Base-by-base conservation (phyloP, 1,140 invertebrate genomes). In the Andrena cerasifolii region DNA sequence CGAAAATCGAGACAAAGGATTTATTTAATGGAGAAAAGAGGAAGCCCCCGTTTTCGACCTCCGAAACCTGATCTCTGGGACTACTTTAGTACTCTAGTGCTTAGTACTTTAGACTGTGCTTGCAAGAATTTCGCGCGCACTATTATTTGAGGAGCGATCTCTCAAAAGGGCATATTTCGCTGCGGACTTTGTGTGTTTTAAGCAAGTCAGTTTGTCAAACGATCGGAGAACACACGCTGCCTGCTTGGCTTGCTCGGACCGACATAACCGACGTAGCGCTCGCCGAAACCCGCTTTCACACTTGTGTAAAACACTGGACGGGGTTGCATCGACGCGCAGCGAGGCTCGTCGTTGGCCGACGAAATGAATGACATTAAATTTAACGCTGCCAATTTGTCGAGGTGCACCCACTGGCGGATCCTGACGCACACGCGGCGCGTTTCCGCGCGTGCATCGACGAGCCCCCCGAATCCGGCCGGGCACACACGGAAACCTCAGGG, bases 281-380 rank as follows among this genome's bases (percentile, higher is more conserved):
- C 7, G 45, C 47, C 4, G 18, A n/a, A 45, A 73, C 62, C 33
- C 31, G 45, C 3, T 67, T 47, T 24, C 45, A 24, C 45, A 24
- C 43, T 26, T 53, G 26, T 76, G 67, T 26, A 53, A 61, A 78
- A 61, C 75, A 62, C 62, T 62, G n/a, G 43, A 49, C 33, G 33
- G 40, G 24, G 31, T 26, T 8, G 33, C 6, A 5, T 2, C 14
- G 33, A 12, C 24, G 40, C 40, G 61, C 40, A 31, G 7, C 21
- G 31, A 8, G 7, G 45, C 62, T 73, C 53, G 59, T 72, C 36
- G 66, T 49, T 47, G 47, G 79, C 76, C 73, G 78, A 65, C 68
- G 59, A 85, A 88, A 89, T 85, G 88, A 90, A 88, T 88, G 84
- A 85, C 83, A 87, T 90, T 89, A 90, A 89, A 89, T 90, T 89